Conservation (phyloP, 2,113 vertebrate genomes). For the Notechis scutatus region DNA sequence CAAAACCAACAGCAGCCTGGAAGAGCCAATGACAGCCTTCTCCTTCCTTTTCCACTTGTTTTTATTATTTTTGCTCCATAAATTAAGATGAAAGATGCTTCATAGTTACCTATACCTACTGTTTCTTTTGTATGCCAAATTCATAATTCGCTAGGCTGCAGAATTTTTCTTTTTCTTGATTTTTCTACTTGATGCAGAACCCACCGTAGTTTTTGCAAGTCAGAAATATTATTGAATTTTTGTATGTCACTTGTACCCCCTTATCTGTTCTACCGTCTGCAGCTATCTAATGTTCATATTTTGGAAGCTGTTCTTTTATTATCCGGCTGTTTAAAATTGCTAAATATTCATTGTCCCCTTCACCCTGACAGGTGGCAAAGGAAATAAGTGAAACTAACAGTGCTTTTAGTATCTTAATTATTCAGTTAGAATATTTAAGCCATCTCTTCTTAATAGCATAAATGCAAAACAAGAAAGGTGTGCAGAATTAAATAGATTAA, state of each 20-base stretch:
- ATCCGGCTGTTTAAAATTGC: not conserved
- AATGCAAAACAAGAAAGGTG: not conserved
- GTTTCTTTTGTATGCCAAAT: constrained; percentile 14
- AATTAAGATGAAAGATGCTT: constrained; percentile 9
- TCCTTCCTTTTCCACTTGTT: not conserved
- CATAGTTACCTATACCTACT: not conserved
- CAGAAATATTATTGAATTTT: constrained; percentile 31
- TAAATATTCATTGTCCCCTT: constrained; percentile 16
- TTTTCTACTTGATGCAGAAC: constrained; percentile 18
- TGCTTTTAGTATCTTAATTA: not conserved
- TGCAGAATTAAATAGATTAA: too few species aligned
- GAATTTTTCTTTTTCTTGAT: not conserved
- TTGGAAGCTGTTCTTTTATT: constrained; percentile 20
- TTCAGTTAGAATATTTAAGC: constrained; percentile 18
- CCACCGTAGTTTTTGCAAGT: constrained; percentile 21
- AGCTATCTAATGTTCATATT: not conserved
- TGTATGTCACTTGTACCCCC: constrained; percentile 1
- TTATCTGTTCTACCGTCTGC: not conserved
- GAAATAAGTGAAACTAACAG: constrained; percentile 22
- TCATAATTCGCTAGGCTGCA: constrained; percentile 18
- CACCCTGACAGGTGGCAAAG: constrained; percentile 17
- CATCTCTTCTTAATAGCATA: constrained; percentile 11
- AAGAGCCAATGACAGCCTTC: not conserved
- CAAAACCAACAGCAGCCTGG: not conserved
- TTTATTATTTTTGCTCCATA: not conserved